phyloP scores from a whole-genome alignment of 1,140 invertebrate species.

The Physella acuta region DNA sequence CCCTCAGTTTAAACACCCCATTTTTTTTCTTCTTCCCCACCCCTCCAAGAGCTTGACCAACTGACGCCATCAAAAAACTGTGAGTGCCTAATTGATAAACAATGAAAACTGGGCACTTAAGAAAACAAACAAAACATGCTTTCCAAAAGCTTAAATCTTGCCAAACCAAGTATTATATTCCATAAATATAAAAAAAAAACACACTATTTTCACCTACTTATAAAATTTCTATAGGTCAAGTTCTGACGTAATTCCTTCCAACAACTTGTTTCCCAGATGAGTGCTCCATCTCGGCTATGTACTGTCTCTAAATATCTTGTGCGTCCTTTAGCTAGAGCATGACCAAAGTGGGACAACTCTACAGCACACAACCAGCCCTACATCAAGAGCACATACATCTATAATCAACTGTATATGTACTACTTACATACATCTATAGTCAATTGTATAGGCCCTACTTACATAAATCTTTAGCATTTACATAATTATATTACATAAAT shows the following conservation, averaged over 20 bases:
- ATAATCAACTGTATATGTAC: too few relatives aligned
- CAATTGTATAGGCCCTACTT: too few relatives aligned
- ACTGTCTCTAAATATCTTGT: slow-evolving; percentile 41
- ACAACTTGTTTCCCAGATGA: slow-evolving; percentile 32
- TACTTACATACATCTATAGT: too few relatives aligned
- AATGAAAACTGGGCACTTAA: too few relatives aligned
- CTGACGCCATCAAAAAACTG: slow-evolving; percentile 42
- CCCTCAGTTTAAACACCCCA: slow-evolving; percentile 42
- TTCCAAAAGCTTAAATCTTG: too few relatives aligned
- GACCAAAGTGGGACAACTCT: slow-evolving; percentile 47
- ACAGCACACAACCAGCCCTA: slow-evolving; percentile 48
- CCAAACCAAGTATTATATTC: too few relatives aligned
- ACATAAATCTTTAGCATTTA: too few relatives aligned
- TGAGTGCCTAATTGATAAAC: too few relatives aligned
- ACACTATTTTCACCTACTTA: neutral
- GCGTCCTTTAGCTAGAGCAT: slow-evolving; percentile 40
- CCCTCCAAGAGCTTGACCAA: slow-evolving; percentile 46
- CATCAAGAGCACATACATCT: neutral
- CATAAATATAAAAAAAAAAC: neutral
- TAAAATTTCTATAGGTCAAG: neutral
- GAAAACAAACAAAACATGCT: too few relatives aligned
- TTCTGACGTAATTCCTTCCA: slow-evolving; percentile 34
- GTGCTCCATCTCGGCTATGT: slow-evolving; percentile 33
- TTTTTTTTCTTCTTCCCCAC: slow-evolving; percentile 48
- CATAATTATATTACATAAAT: too few relatives aligned